These are phyloP conservation scores for Baryphthengus martii DNA, from an alignment of 2,113 vertebrate genomes.

Conservation along the genomic window DNA sequence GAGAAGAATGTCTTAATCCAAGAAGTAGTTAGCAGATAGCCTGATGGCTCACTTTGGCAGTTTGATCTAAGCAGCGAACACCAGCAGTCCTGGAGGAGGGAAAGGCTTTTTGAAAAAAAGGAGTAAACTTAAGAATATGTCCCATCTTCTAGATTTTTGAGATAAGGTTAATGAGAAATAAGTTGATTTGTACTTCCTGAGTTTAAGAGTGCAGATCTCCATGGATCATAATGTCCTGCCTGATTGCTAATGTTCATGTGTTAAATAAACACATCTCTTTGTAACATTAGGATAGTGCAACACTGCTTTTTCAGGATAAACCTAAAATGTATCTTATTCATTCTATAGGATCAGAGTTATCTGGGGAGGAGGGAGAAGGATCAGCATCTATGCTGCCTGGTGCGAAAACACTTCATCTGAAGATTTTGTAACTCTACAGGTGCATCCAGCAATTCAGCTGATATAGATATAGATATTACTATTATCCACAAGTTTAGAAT, in stretches of 20 bases:
- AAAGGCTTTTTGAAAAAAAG: background rate
- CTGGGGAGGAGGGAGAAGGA: background rate
- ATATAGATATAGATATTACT: background rate
- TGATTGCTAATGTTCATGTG: background rate
- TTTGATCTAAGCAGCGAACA: background rate
- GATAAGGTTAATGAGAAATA: conserved; percentile 57
- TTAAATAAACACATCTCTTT: background rate
- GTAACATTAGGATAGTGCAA: background rate
- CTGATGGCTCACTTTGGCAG: background rate
- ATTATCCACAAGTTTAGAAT: background rate
- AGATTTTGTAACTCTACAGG: background rate
- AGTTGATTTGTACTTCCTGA: conserved; percentile 52
- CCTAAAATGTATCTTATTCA: background rate
- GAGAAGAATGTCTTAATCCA: conserved; percentile 12
- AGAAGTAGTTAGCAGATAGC: background rate
- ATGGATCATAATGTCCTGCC: background rate
- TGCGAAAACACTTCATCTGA: background rate
- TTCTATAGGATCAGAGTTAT: background rate
- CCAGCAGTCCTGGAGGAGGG: background rate
- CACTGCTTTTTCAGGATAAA: background rate
- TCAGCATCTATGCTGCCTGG: background rate
- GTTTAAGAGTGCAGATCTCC: conserved; percentile 51
- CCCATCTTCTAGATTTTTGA: background rate
- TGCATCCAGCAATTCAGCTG: background rate
- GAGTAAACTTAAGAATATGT: background rate